Conservation (phyloP, 1,140 invertebrate species). For the Parapsyche elsis region DNA sequence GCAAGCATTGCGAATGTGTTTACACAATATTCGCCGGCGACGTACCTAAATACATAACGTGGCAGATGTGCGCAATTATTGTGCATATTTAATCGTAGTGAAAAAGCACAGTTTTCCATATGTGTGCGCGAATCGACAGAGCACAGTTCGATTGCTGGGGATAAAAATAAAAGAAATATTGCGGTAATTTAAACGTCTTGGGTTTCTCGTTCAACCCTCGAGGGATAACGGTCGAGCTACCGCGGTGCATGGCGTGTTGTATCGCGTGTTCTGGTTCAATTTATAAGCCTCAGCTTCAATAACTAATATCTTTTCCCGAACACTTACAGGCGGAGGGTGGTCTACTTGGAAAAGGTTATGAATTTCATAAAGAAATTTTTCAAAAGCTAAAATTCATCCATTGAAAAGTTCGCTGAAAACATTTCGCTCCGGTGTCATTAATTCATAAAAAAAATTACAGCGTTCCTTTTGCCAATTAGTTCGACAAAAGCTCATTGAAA, state of each 20-base stretch:
- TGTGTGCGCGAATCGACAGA: background rate
- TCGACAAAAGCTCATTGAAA: too few relatives aligned
- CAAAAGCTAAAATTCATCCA: too few relatives aligned
- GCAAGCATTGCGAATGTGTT: background rate
- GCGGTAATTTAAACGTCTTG: constrained; percentile 23
- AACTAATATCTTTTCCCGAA: constrained; percentile 46
- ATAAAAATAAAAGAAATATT: constrained; percentile 36
- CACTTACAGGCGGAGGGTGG: constrained; percentile 16
- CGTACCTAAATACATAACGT: too few relatives aligned
- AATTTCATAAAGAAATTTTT: too few relatives aligned
- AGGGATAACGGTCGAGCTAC: background rate
- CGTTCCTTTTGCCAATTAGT: too few relatives aligned
- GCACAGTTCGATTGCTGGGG: constrained; percentile 26
- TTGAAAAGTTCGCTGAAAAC: too few relatives aligned
- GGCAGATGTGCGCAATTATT: constrained; percentile 12
- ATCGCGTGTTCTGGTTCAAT: constrained; percentile 44
- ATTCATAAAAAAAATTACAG: too few relatives aligned
- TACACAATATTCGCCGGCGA: constrained; percentile 5
- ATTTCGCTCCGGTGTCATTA: too few relatives aligned
- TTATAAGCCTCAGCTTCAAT: constrained; percentile 45
- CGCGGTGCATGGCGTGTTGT: constrained; percentile 28
- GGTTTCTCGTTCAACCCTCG: background rate
- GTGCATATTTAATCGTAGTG: background rate
- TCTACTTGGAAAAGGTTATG: too few relatives aligned
- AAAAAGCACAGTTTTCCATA: background rate